Evolutionary conservation across 2,797 vertebrate species (phyloP).

Genomic region (Bradypodion ventrale): DNA sequence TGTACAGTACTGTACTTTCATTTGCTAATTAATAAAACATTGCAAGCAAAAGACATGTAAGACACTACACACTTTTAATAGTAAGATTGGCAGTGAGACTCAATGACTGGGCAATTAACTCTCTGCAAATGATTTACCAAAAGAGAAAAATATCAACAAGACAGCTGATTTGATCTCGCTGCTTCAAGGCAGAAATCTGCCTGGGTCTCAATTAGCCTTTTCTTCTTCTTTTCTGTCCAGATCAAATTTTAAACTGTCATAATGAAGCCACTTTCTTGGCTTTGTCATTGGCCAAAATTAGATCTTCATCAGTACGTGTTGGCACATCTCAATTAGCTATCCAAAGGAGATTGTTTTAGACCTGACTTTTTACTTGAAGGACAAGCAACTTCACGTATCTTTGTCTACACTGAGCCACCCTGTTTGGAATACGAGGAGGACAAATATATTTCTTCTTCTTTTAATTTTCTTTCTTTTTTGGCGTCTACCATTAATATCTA

Average conservation of each 20-base stretch:
- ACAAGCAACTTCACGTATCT: background rate
- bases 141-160: background rate
- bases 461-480: background rate
- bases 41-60: background rate
- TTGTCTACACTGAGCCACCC: background rate
- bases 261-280: no score
- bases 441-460: background rate
- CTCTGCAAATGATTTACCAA: background rate
- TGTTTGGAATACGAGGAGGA: background rate
- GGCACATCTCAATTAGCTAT: background rate
- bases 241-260: no score
- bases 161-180: background rate
- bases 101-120: no score
- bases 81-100: background rate
- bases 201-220: background rate
- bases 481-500: background rate
- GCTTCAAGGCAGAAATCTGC: background rate
- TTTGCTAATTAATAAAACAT: background rate
- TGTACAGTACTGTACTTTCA: no score
- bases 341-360: background rate
- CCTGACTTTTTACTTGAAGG: background rate
- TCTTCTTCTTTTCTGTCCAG: no score
- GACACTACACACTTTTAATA: background rate
- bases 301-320: no score
- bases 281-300: no score